Evolutionary conservation across 92 coral and sea anemone species (phyloP), one percentile per base, ranked within the genome.

Genomic region (Ricordea florida): DNA sequence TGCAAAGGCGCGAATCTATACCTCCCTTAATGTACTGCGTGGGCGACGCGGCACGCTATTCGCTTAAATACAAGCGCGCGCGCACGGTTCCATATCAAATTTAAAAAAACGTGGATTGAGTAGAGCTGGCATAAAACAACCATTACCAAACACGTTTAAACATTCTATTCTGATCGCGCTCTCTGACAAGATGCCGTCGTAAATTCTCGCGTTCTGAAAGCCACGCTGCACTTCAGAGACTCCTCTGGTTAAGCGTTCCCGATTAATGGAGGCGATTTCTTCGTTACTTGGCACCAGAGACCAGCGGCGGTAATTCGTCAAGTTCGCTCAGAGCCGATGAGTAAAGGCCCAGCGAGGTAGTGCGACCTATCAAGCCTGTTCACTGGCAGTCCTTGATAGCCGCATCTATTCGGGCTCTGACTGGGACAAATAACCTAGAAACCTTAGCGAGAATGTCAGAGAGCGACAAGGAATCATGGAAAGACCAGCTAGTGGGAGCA

Each of bases 401-500:
- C 66, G 41, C 27, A 28, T 37, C 10, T n/a, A 37, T 21, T 16
- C 23, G 24, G 48, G 43, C 21, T 51, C 40, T 38, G 3, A 34
- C 48, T 25, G 36, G 48, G 40, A n/a, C 25, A 11, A 34, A 35
- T 35, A 11, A 28, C 3, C 15, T 13, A 62, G 28, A 61, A 67
- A 21, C 36, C 16, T 48, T 25, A 20, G 34, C 27, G 57, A 65
- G 74, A 49, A 82, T 82, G 88, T 62, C 70, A 27, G 48, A 38
- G 66, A 73, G 66, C 63, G 60, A 15, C 6, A 27, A 63, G 45
- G 6, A 34, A 40, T 37, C 74, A 36, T 91, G 97, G 97, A 69
- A 69, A 51, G 97, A 91, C 61, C 85, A 69, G 34, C 71, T 85
- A 7, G 56, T 79, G 26, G 97, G 90, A 20, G 57, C 76, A 14